These are phyloP conservation scores for Ormyrus labotus DNA, from an alignment of 2,888 invertebrate genomes.

Conservation along the genomic window DNA sequence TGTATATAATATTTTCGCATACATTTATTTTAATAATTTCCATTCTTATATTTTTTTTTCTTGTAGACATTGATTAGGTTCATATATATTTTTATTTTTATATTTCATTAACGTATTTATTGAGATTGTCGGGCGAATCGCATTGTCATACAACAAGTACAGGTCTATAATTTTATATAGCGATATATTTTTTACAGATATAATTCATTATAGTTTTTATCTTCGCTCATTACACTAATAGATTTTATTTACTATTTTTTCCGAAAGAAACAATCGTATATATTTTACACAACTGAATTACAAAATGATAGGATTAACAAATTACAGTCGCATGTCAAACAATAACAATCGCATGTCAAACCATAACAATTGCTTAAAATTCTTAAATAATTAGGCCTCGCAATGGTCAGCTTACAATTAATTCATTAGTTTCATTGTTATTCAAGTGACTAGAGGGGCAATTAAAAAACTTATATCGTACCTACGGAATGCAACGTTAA, in stretches of 20 bases:
- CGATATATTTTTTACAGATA: constrained; percentile 14
- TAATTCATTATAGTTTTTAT: no score
- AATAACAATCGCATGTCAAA: background rate
- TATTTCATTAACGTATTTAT: constrained; percentile 21
- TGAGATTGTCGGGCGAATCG: constrained; percentile 51
- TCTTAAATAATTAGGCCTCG: constrained; percentile 8
- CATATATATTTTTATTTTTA: constrained; percentile 10
- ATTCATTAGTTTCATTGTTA: no score
- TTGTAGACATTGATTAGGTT: constrained; percentile 42
- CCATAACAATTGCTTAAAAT: background rate
- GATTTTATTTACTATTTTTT: no score
- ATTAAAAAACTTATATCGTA: no score
- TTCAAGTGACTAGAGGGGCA: no score
- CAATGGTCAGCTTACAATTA: background rate
- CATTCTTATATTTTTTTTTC: constrained; percentile 37
- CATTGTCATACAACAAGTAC: constrained; percentile 40
- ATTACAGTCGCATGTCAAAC: background rate
- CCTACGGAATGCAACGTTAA: no score
- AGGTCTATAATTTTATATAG: constrained; percentile 32
- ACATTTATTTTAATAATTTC: constrained; percentile 23
- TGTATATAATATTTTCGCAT: constrained; percentile 21
- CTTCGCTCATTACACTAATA: no score
- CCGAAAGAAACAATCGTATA: no score
- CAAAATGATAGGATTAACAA: background rate
- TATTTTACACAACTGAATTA: background rate